phyloP scores from a whole-genome alignment of 2,113 vertebrate species.

The Fregata magnificens region DNA sequence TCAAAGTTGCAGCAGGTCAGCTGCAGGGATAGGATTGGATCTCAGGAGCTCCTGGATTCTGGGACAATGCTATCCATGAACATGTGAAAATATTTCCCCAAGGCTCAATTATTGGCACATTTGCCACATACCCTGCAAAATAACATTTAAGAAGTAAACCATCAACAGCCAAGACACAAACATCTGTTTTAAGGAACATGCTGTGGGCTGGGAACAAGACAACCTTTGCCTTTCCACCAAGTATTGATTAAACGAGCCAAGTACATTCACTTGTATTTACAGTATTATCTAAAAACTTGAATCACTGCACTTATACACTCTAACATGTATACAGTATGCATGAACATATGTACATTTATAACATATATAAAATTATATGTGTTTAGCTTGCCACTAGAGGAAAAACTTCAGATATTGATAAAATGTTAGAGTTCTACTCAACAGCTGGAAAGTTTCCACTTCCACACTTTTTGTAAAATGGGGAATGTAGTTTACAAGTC shows the following conservation, averaged over 20 bases:
- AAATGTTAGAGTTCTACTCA: background rate
- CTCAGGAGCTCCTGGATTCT: background rate
- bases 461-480: background rate
- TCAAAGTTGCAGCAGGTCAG: background rate
- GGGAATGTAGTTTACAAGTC: background rate
- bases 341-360: background rate
- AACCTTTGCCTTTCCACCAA: conserved; percentile 9
- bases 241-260: background rate
- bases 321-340: background rate
- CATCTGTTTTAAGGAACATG: background rate
- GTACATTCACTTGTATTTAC: background rate
- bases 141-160: background rate
- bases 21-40: background rate
- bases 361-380: background rate
- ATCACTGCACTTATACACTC: background rate
- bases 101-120: background rate
- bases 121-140: background rate
- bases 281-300: background rate
- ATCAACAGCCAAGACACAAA: background rate
- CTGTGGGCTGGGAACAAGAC: background rate
- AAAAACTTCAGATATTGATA: background rate
- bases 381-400: background rate
- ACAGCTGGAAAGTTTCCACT: background rate
- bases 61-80: background rate
- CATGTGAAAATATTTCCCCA: background rate